Base-by-base conservation (phyloP, 2,888 invertebrate genomes). In the Phengaris arion region DNA sequence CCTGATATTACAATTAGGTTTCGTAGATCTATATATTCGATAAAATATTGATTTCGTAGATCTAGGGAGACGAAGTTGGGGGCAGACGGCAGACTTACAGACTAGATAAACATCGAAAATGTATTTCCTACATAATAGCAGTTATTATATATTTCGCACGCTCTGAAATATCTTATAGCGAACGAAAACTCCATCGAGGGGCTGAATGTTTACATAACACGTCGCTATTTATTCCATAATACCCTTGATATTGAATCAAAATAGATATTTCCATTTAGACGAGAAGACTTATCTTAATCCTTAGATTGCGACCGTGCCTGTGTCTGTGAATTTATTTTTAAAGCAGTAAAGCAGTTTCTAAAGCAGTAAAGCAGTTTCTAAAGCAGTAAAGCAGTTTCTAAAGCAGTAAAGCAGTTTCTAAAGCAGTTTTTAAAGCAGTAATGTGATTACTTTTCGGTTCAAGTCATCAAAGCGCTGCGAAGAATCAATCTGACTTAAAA, bases 131-230 rank as follows among this genome's bases (percentile, higher is more conserved):
- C 59, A 22, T 59, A 59, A 59, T 59, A 59, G 59, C 59, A 15
- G 59, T 59, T 64, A 64, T 64, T 12, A 22, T 59, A 35, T 64
- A 22, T 59, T 59, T 69, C 22, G 70, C 48, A 13, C 9, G 64
- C 22, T 35, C 48, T 10, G 51, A 51, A 15, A 64, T 35, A 48
- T 70, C 70, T 48, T 70, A 70, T 48, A 70, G 22, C 35, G 22
- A 64, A 64, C 48, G 15, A 70, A 70, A 51, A 15, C 48, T 70
- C 70, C 48, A 48, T 48, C 70, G 48, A 12, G 51, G 51, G 48
- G 51, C 6, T 10, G 15, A 70, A 70, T 51, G 69, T 48, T 48
- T 69, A 51, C 48, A 69, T 51, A 48, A 70, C 70, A 70, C 70
- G 70, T 70, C 51, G 46, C 48, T 59, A 59, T 64, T 35, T 64